Percentiles rank a stretch among this genome's conserved stretches.
Conservation (phyloP, 1,140 invertebrate genomes). For the Helicoverpa zea region DNA sequence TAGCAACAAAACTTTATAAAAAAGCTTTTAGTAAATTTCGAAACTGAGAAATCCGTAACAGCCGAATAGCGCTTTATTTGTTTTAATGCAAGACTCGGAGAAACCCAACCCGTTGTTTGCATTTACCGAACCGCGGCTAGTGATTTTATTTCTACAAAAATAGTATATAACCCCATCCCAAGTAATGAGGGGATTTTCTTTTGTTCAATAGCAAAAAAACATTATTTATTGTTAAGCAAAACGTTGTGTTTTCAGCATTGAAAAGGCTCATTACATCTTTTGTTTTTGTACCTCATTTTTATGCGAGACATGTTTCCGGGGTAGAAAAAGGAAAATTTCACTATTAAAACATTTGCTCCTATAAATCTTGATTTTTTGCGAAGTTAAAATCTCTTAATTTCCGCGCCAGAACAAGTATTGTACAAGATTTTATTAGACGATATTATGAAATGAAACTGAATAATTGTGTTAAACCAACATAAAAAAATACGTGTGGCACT, state of each 20-base stretch:
- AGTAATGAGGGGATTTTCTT: constrained; percentile 48
- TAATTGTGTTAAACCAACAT: too few species aligned
- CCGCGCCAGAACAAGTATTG: not conserved
- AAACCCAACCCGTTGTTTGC: constrained; percentile 45
- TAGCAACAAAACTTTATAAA: not conserved
- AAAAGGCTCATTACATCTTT: constrained; percentile 44
- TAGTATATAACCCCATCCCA: not conserved
- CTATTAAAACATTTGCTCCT: constrained; percentile 11
- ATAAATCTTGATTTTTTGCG: not conserved
- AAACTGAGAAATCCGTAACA: not conserved
- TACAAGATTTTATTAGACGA: not conserved
- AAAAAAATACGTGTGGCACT: too few species aligned
- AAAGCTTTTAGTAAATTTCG: constrained; percentile 23
- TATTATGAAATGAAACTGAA: not conserved
- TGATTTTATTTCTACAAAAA: constrained; percentile 9
- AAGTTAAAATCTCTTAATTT: constrained; percentile 1
- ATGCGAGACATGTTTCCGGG: constrained; percentile 22
- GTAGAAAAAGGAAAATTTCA: constrained; percentile 25
- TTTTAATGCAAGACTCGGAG: constrained; percentile 48
- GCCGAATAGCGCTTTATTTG: constrained; percentile 12
- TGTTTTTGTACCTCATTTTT: constrained; percentile 23
- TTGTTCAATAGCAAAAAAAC: constrained; percentile 18
- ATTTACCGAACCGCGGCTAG: not conserved
- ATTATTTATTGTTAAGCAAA: constrained; percentile 18
- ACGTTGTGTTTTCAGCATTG: constrained; percentile 19